Base-by-base conservation (phyloP, 2,797 vertebrate species). In the Myioborus miniatus region DNA sequence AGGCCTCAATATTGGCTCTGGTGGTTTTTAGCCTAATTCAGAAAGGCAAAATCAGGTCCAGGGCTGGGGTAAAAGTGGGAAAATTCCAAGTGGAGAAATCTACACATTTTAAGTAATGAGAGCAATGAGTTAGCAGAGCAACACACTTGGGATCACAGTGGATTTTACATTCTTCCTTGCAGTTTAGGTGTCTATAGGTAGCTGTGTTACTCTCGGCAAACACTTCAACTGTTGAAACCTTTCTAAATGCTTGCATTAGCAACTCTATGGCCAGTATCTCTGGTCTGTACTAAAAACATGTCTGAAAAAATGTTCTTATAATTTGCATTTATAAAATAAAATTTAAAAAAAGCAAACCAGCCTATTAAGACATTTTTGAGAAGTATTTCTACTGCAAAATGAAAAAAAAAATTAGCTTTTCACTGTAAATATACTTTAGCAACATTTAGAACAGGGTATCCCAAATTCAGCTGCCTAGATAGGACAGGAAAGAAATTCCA, bases 401-500 rank as follows among this genome's bases (percentile, higher is more conserved):
- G 9, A 26, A 44, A n/a, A 6, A 6, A 4, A 65, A 74, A 63
- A 6, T 6, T 0, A 41, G 36, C 6, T 81, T 87, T 72, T 67
- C 34, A 37, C 6, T 24, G 4, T 52, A 78, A 58, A 41, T 41
- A 4, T 39, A 50, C 7, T 67, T 67, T 62, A 58, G 12, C 6
- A 64, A 12, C 2, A 36, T 62, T 58, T 53, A 92, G 14, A 56
- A 39, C 15, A 71, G 9, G 0, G 1, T 6, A 0, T 70, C 12
- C 8, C 19, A 90, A 70, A 32, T 46, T 63, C 53, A 63, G 8
- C 39, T 59, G 10, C 15, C 20, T 70, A 46, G 3, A 18, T 59
- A 44, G 6, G 27, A n/a, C 19, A 59, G 8, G 52, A 80, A 20
- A 37, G 6, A 22, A 68, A 75, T 62, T 74, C 16, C 32, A 80